phyloP scores from a whole-genome alignment of 1,140 invertebrate species.

The Nasonia giraulti region DNA sequence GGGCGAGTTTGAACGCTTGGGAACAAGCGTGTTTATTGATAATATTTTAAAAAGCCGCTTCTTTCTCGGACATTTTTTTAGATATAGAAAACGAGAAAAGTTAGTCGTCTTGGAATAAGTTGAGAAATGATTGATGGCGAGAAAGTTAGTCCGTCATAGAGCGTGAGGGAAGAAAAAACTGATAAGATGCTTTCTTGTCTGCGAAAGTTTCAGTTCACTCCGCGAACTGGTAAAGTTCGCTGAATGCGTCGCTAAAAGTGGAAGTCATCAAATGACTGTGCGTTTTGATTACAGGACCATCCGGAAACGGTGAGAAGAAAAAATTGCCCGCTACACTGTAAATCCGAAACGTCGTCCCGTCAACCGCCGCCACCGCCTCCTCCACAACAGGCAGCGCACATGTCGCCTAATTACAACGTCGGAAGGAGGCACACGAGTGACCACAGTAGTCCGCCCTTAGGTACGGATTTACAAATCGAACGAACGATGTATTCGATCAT shows the following conservation, averaged over 20 bases:
- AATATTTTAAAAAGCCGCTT: not conserved
- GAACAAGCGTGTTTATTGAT: not conserved
- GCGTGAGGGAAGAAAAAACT: not conserved
- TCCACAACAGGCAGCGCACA: constrained; percentile 49
- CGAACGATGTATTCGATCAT: not conserved
- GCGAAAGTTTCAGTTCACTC: no score
- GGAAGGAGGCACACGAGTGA: constrained; percentile 58
- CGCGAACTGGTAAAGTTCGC: no score
- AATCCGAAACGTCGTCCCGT: constrained; percentile 52
- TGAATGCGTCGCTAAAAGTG: not conserved
- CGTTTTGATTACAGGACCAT: constrained; percentile 53
- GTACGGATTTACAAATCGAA: constrained; percentile 47
- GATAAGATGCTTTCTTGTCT: no score
- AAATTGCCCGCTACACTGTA: constrained; percentile 65
- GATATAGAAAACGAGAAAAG: not conserved
- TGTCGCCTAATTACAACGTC: constrained; percentile 61
- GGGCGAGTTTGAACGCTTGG: not conserved
- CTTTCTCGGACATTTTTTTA: not conserved
- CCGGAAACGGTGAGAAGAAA: constrained; percentile 58
- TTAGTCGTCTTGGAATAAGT: not conserved
- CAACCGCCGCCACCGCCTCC: constrained; percentile 13
- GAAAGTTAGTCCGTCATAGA: not conserved
- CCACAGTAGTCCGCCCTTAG: constrained; percentile 61
- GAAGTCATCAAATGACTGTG: not conserved
- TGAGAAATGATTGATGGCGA: not conserved